These are phyloP conservation scores for Pitta sordida DNA, from an alignment of 2,113 vertebrate species.

Conservation along the genomic window DNA sequence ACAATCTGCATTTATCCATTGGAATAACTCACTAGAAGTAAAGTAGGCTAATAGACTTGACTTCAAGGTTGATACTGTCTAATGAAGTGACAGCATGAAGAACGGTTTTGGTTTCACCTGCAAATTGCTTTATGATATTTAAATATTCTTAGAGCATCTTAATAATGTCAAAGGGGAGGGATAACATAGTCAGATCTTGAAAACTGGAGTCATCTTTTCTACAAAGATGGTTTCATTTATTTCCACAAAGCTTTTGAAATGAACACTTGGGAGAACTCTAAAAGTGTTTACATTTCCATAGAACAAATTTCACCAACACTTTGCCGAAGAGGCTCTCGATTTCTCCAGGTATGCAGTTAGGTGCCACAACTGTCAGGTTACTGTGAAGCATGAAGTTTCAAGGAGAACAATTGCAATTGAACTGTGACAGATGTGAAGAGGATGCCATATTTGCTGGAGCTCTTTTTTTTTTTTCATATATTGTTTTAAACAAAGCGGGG, in stretches of 20 bases:
- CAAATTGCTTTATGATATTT: not conserved
- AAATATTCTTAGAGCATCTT: not conserved
- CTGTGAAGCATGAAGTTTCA: not conserved
- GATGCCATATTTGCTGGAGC: not conserved
- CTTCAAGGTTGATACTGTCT: not conserved
- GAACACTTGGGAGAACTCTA: not conserved
- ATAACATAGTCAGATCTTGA: not conserved
- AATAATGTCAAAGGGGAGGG: not conserved
- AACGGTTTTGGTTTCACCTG: not conserved
- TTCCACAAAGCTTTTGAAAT: not conserved
- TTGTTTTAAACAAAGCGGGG: not conserved
- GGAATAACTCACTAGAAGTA: not conserved
- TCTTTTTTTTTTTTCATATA: conserved; percentile 10
- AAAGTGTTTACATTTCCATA: not conserved
- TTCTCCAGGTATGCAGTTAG: not conserved
- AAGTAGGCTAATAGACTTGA: not conserved
- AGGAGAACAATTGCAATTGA: not conserved
- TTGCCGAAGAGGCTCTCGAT: not conserved
- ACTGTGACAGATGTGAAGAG: not conserved
- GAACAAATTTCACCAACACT: not conserved
- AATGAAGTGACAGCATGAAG: not conserved
- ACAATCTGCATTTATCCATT: not conserved
- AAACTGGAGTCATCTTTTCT: not conserved
- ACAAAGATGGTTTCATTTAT: not conserved
- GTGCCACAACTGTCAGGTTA: not conserved